These are phyloP conservation scores for Crocodylus rhombifer DNA, from an alignment of 2,797 vertebrate species.

Conservation along the genomic window DNA sequence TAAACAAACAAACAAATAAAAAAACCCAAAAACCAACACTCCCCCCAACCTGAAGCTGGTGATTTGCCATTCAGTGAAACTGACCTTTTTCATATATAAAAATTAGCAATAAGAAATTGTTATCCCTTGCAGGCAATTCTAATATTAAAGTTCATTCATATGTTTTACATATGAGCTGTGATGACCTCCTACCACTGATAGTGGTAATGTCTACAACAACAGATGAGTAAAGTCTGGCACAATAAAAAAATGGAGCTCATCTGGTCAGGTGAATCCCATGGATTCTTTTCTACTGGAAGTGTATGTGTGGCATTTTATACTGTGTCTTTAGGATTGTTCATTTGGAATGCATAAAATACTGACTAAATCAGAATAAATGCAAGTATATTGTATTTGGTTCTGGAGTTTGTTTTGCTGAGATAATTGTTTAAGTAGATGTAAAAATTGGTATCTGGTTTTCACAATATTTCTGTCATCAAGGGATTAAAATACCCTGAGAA, in stretches of 20 bases:
- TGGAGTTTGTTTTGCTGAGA: not conserved
- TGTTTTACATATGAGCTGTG: not conserved
- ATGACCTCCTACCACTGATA: not conserved
- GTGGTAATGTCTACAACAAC: no score
- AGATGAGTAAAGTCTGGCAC: not conserved
- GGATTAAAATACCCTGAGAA: not conserved
- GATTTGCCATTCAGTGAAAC: not conserved
- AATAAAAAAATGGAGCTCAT: not conserved
- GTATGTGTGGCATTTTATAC: not conserved
- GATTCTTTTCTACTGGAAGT: rapidly evolving
- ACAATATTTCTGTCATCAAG: not conserved
- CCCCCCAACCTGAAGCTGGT: no score
- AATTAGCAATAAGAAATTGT: not conserved
- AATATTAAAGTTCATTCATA: not conserved
- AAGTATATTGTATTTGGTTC: not conserved
- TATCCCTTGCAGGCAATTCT: not conserved
- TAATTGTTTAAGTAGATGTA: not conserved
- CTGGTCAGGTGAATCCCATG: rapidly evolving
- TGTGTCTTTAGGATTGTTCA: not conserved
- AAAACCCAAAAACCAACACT: rapidly evolving
- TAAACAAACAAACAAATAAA: no score
- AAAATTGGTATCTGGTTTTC: not conserved
- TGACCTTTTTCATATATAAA: not conserved
- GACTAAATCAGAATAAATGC: not conserved
- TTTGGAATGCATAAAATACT: not conserved